These are phyloP conservation scores for Nycticorax nycticorax DNA, from an alignment of 2,113 vertebrate genomes.

Conservation along the genomic window DNA sequence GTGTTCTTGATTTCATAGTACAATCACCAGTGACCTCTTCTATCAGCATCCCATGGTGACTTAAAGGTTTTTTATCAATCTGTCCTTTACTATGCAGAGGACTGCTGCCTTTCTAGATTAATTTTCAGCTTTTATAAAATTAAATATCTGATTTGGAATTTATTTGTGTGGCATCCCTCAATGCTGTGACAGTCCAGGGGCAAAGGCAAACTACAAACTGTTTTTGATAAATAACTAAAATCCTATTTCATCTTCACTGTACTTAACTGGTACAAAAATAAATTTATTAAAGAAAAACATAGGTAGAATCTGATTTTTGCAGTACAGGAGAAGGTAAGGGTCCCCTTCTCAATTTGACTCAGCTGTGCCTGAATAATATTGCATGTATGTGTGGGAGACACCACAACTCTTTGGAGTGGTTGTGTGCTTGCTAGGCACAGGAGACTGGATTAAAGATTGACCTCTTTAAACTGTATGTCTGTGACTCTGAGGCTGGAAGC, in stretches of 20 bases:
- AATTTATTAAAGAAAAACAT: not conserved
- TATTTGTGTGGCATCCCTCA: not conserved
- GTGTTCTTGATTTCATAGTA: not conserved
- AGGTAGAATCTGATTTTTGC: not conserved
- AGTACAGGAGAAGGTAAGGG: not conserved
- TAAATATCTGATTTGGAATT: not conserved
- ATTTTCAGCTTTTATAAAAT: not conserved
- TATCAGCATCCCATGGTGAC: not conserved
- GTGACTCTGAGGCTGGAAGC: not conserved
- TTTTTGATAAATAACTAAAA: not conserved
- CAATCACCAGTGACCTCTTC: not conserved
- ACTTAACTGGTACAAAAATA: not conserved
- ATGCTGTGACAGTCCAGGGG: not conserved
- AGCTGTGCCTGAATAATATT: not conserved
- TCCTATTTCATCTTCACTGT: not conserved
- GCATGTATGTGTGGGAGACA: not conserved
- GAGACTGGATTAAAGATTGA: not conserved
- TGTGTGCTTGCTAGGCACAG: not conserved
- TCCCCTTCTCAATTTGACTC: not conserved
- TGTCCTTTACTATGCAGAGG: not conserved
- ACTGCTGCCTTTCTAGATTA: not conserved
- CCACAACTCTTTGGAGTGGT: not conserved
- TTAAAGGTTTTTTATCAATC: not conserved
- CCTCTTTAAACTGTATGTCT: not conserved
- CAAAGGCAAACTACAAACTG: not conserved